Base-by-base conservation (phyloP, 2,888 invertebrate genomes). In the Agapostemon virescens region DNA sequence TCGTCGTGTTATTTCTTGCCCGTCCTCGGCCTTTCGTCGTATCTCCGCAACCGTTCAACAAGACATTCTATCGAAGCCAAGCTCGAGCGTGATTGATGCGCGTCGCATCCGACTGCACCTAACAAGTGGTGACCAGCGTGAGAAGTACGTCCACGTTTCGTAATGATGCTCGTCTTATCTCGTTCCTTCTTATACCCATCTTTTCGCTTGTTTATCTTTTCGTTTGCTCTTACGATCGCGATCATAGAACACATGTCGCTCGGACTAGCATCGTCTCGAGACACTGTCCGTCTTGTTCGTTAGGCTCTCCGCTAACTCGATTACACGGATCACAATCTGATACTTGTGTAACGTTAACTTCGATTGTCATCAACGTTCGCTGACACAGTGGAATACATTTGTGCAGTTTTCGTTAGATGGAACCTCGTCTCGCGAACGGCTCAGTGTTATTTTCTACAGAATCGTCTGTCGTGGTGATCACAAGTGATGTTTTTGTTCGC, bases 61-160 rank as follows among this genome's bases (percentile, higher is more conserved):
- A 74, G 77, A 75, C 75, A 70, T 71, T 72, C 75, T 75, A 75
- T 71, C 81, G 75, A 75, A 69, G 68, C 36, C 33, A 26, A 74
- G 58, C 70, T 23, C 73, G 74, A 64, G 58, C 71, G 71, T 69
- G 82, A 77, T 77, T 82, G 74, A 77, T 82, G 82, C 82, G 64
- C 69, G 63, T 73, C 82, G 76, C 71, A 68, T 81, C 67, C 82
- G 45, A 69, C 76, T 64, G 58, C 55, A 64, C 77, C 82, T 82
- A 83, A 83, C 82, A 83, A 83, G 82, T 83, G 82, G 82, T 69
- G 49, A 83, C 82, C 64, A 77, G 67, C 70, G 81, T 63, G 40
- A 77, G 68, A 64, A 82, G 76, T 77, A 81, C 67, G 81, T 81
- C 70, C 52, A 63, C 64, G 55, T 67, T 69, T 30, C 23, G 63